Percentiles rank a stretch among this genome's conserved stretches.
phyloP scores from a whole-genome alignment of 1,140 invertebrate species.

The Drosophila rufa region DNA sequence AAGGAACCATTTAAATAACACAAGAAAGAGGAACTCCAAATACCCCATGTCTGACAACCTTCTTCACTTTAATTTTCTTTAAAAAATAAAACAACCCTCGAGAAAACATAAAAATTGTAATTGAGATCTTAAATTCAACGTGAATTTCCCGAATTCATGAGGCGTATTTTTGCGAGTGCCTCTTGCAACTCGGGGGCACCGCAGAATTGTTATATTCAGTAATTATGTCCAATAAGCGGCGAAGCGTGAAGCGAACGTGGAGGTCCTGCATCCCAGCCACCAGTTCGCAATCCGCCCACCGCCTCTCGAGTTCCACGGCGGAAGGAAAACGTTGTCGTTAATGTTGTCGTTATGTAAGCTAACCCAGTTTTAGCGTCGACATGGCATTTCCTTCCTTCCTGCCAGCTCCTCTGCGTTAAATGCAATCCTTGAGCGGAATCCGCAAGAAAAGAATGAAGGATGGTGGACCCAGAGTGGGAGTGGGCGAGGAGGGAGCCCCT shows the following conservation, averaged over 20 bases:
- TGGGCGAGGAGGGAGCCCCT: neutral
- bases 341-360: conserved; percentile 81
- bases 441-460: conserved; percentile 49
- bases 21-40: neutral
- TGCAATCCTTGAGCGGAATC: conserved; percentile 56
- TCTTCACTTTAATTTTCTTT: neutral
- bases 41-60: neutral
- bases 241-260: conserved; percentile 60
- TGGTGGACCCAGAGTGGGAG: neutral
- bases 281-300: neutral
- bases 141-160: neutral
- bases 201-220: conserved; percentile 81
- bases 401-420: conserved; percentile 71
- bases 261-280: conserved; percentile 8
- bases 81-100: neutral
- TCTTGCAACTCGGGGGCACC: conserved; percentile 7
- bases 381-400: conserved; percentile 80
- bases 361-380: conserved; percentile 81
- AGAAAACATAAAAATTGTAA: neutral
- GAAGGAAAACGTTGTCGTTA: conserved; percentile 82
- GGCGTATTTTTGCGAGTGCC: conserved; percentile 24
- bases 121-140: neutral
- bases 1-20: too few relatives aligned
- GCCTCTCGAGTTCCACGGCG: conserved; percentile 2
- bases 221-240: conserved; percentile 82